Evolutionary conservation across 2,113 vertebrate species (phyloP), one percentile per base, ranked within the genome.

Genomic region (Maylandia zebra): DNA sequence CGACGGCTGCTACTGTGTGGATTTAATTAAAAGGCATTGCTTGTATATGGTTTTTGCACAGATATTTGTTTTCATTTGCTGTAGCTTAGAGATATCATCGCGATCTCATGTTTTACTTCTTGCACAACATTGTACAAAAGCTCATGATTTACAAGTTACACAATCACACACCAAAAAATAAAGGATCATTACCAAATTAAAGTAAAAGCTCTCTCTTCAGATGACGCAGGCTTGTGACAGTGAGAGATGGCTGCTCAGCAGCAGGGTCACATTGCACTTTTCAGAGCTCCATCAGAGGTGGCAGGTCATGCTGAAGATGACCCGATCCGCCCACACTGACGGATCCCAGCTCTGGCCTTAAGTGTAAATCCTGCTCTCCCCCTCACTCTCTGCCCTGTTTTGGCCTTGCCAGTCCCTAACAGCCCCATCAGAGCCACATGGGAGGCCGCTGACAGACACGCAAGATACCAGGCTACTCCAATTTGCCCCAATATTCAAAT

Each of bases 271-370:
- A 93, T 94, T 88, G 90, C 83, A 86, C 93, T 95, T 94, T 94
- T 95, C 88, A 91, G 89, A 92, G 87, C 92, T 87, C 93, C 69
- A 81, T 90, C 87, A 93, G 91, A 94, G 94, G 94, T 91, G 92
- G 85, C 89, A 95, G 96, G 96, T 96, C 95, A 96, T 8, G n/a
- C 57, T 88, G 83, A 91, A 84, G 80, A 84, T 91, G 91, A 94
- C 95, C 93, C 90, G 36, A 87, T 81, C 90, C 92, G 81, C 94
- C 94, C 92, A 95, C 94, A 88, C 91, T 94, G 95, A 94, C 95
- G 90, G 86, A 87, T 92, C 87, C 71, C 89, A 91, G 91, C 89
- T 91, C 89, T 69, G 90, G 84, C 91, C 91, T 89, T 83, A 86
- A 86, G 82, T 53, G 55, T 92, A 92, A 90, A 88, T 12, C 79